Evolutionary conservation across 2,797 vertebrate species (phyloP).

Genomic region (Acanthopagrus latus): DNA sequence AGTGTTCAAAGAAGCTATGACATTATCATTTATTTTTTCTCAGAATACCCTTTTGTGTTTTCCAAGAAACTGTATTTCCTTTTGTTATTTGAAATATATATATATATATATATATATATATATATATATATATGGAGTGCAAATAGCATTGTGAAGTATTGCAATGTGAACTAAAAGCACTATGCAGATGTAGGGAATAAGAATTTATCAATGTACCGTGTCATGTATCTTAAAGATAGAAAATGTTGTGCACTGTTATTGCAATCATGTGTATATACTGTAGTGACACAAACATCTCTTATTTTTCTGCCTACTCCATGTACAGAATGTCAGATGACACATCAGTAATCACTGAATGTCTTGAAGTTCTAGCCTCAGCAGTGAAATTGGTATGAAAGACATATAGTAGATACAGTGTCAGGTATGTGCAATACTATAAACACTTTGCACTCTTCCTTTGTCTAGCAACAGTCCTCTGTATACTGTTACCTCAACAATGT

Average conservation of each 20-base stretch:
- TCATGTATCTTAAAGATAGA: slow-evolving; percentile 61
- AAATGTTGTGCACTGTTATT: slow-evolving; percentile 57
- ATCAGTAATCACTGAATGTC: slow-evolving; percentile 54
- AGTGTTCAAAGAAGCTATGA: neutral
- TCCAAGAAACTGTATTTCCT: neutral
- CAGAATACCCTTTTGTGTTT: neutral
- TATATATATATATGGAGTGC: slow-evolving; percentile 3
- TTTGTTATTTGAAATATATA: neutral
- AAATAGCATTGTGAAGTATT: slow-evolving; percentile 73
- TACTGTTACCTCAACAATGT: slow-evolving; percentile 64
- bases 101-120: too few relatives aligned
- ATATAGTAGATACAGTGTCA: slow-evolving; percentile 39
- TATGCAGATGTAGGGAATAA: slow-evolving; percentile 65
- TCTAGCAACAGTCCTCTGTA: slow-evolving; percentile 59
- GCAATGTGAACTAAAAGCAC: slow-evolving; percentile 55
- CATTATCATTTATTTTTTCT: neutral
- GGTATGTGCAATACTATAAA: slow-evolving; percentile 55
- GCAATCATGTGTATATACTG: slow-evolving; percentile 73
- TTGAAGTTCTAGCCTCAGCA: slow-evolving; percentile 39
- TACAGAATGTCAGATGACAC: slow-evolving; percentile 62
- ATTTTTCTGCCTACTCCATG: slow-evolving; percentile 48
- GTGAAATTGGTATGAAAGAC: slow-evolving; percentile 53
- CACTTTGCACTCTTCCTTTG: slow-evolving; percentile 50
- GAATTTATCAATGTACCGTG: slow-evolving; percentile 52
- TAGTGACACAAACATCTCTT: slow-evolving; percentile 64